phyloP scores from a whole-genome alignment of 2,888 invertebrate species.

The Rhagium mordax region DNA sequence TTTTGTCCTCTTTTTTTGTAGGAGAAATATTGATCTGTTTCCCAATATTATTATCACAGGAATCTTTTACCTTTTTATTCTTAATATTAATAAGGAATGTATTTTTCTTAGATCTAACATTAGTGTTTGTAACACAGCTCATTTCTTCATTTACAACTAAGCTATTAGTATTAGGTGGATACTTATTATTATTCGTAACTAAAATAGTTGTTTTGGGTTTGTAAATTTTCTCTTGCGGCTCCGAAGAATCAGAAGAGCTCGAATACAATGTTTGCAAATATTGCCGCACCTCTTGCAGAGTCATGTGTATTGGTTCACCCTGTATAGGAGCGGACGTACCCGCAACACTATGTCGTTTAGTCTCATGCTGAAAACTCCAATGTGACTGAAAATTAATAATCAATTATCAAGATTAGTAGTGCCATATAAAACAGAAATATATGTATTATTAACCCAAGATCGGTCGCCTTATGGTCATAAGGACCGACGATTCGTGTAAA shows the following conservation, averaged over 20 bases:
- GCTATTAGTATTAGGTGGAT: constrained; percentile 54
- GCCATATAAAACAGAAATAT: no score
- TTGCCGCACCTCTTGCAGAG: constrained; percentile 86
- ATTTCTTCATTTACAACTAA: constrained; percentile 45
- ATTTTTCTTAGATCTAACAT: constrained; percentile 69
- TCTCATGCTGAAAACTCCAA: constrained; percentile 60
- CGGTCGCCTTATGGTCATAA: no score
- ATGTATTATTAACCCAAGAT: no score
- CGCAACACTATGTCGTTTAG: constrained; percentile 79
- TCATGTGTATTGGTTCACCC: constrained; percentile 87
- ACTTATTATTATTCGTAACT: constrained; percentile 60
- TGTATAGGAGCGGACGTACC: constrained; percentile 76
- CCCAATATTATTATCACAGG: constrained; percentile 65
- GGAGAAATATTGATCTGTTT: constrained; percentile 70
- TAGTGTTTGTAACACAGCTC: constrained; percentile 69
- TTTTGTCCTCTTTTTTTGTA: constrained; percentile 67
- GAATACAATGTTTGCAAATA: constrained; percentile 88
- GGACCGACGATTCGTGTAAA: no score
- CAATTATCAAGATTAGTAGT: background rate
- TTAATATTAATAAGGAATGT: constrained; percentile 76
- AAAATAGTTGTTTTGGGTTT: constrained; percentile 59
- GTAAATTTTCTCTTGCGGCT: constrained; percentile 69
- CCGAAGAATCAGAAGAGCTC: constrained; percentile 80
- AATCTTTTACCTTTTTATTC: constrained; percentile 73
- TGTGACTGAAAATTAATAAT: constrained; percentile 58